Base-by-base conservation (phyloP, 2,113 vertebrate genomes). In the Mesitornis unicolor region DNA sequence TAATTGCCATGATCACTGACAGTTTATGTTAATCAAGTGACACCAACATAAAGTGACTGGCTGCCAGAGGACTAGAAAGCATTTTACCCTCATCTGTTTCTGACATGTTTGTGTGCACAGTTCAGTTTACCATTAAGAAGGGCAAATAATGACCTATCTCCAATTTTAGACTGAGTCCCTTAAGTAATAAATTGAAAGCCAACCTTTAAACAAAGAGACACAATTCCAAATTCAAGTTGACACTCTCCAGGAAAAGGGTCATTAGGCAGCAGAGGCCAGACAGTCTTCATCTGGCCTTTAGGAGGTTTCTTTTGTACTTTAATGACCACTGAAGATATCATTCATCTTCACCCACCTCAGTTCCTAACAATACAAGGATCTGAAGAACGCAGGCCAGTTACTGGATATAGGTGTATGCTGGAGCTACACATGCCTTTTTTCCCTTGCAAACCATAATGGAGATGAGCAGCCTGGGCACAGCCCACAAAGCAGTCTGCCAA, bases 51-150 rank as follows among this genome's bases (percentile, higher is more conserved):
- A 84, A 94, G 81, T 74, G 73, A 82, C 43, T 57, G 33, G 21
- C 74, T 94, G 89, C 74, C 61, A 53, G 80, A 75, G 25, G 61
- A 84, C 36, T n/a, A 40, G 77, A 93, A 97, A 95, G 77, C 74
- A 54, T 89, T 94, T 94, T 82, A 76, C 31, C 40, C 26, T 85
- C 50, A 73, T 29, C 78, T 85, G 89, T 90, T 87, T 53, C 91
- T 95, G 91, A 94, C 33, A 53, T 96, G 94, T 95, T 95, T 96
- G 81, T 83, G 53, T 95, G 81, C 87, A 89, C 61, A 73, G 74
- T 36, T 87, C 89, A 89, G 45, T 89, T 89, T 68, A 76, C 69
- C 84, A 94, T 91, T 93, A 95, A 80, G 67, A 92, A 87, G 51
- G 51, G 48, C 84, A 87, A 84, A 94, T 78, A 91, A 71, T 76